Base-by-base conservation (phyloP, 2,113 vertebrate genomes). In the Oncorhynchus gorbuscha region DNA sequence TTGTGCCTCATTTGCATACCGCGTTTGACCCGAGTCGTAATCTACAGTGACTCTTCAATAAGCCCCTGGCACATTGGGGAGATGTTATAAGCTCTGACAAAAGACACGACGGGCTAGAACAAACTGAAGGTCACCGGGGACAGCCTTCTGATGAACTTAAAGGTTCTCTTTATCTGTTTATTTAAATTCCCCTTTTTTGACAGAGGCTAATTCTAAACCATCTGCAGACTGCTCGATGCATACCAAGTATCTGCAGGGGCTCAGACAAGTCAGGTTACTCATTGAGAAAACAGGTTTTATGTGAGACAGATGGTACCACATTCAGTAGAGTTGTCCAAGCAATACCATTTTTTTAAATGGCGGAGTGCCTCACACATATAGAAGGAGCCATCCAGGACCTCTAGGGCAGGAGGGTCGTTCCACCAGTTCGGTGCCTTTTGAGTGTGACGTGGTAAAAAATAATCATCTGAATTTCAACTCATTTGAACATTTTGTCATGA, bases 81-180 rank as follows among this genome's bases (percentile, higher is more conserved):
- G 88, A 92, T 76, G 84, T 92, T 90, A 92, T 90, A 85, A 88
- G 83, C 82, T 85, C 75, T 89, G 90, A 92, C 91, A 90, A 86
- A 87, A 86, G 83, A 88, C 80, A 84, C 85, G 82, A 81, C 75
- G 83, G 73, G 76, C 84, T 74, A 78, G 76, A 87, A 83, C 84
- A 77, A 86, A 85, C 72, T 75, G 80, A 88, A 92, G 85, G 88
- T 90, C 91, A 83, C 68, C 66, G 78, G 79, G 85, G 82, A 89
- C 80, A 74, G 71, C 76, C 59, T 84, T 59, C 76, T 82, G 80
- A 89, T 85, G 76, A 89, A 82, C 81, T 81, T 32, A 85, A 85
- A 61, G 72, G 61, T 75, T 65, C 64, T 71, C 66, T 79, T 82
- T 76, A 45, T 73, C 69, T 74, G 51, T 66, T 48, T 76, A 59